Percentiles rank a stretch among this genome's conserved stretches.
Evolutionary conservation across 2,888 invertebrate species (phyloP).

Genomic region (Bedellia somnulentella): DNA sequence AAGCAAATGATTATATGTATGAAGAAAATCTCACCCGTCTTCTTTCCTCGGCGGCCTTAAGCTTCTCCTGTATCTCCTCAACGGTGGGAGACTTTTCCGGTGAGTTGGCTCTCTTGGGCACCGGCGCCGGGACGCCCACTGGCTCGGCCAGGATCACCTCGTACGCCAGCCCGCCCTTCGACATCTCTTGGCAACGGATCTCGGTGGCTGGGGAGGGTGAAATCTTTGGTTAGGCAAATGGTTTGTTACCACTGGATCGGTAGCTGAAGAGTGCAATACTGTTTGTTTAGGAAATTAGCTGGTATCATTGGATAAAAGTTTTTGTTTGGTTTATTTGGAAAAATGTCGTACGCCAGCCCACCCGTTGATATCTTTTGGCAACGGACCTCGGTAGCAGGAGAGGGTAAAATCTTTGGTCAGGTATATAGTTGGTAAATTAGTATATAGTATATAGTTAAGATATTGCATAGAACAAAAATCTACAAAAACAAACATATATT

Average conservation of each 20-base stretch:
- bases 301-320: too few relatives aligned
- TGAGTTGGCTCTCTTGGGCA: slow-evolving; percentile 68
- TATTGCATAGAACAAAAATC: too few relatives aligned
- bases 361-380: too few relatives aligned
- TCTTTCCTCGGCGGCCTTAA: slow-evolving; percentile 91
- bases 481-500: too few relatives aligned
- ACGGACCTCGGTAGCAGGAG: too few relatives aligned
- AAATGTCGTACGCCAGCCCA: too few relatives aligned
- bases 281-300: too few relatives aligned
- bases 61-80: slow-evolving; percentile 89
- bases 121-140: slow-evolving; percentile 66
- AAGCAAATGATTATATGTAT: neutral
- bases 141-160: slow-evolving; percentile 90
- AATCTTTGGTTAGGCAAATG: slow-evolving; percentile 2
- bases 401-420: too few relatives aligned
- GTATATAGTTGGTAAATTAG: too few relatives aligned
- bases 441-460: too few relatives aligned
- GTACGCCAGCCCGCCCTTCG: slow-evolving; percentile 88
- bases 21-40: slow-evolving; percentile 72
- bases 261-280: neutral
- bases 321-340: too few relatives aligned
- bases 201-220: slow-evolving; percentile 70
- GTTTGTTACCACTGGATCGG: neutral
- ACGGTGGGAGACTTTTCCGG: slow-evolving; percentile 75
- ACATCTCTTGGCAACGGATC: slow-evolving; percentile 90